A percentile compares a stretch with the other conserved stretches of the same genome.
Evolutionary conservation across 2,888 invertebrate species (phyloP).

Genomic region (Agrotis ipsilon): DNA sequence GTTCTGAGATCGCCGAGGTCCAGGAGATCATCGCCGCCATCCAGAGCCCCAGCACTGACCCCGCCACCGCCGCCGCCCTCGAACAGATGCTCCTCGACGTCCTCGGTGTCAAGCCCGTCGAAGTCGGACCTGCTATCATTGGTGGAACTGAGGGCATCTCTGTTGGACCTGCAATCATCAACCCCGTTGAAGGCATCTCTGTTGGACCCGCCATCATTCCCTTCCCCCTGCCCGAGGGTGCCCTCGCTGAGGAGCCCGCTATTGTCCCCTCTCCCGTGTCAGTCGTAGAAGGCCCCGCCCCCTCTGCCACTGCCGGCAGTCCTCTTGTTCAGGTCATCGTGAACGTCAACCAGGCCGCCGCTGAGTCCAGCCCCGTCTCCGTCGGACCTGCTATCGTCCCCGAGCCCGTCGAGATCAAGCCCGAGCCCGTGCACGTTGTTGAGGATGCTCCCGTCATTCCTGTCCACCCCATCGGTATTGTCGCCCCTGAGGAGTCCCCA

Average conservation of each 20-base stretch:
- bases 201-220: slow-evolving; percentile 49
- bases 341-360: slow-evolving; percentile 69
- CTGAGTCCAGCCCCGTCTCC: slow-evolving; percentile 41
- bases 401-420: slow-evolving; percentile 4
- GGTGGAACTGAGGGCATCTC: slow-evolving; percentile 43
- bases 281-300: neutral
- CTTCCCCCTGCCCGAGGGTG: slow-evolving; percentile 47
- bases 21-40: slow-evolving; percentile 77
- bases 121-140: slow-evolving; percentile 47
- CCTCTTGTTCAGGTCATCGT: slow-evolving; percentile 73
- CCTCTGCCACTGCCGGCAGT: slow-evolving; percentile 36
- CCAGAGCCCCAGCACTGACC: slow-evolving; percentile 78
- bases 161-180: slow-evolving; percentile 51
- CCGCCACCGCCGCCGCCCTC: slow-evolving; percentile 74
- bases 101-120: slow-evolving; percentile 42
- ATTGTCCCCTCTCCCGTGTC: neutral
- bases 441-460: slow-evolving; percentile 7
- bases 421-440: slow-evolving; percentile 32
- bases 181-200: slow-evolving; percentile 26
- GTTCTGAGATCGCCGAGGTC: slow-evolving; percentile 65
- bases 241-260: slow-evolving; percentile 11
- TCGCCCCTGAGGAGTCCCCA: neutral
- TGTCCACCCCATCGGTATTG: neutral
- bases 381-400: slow-evolving; percentile 16
- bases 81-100: slow-evolving; percentile 55